phyloP scores from a whole-genome alignment of 2,797 vertebrate genomes.

The Allobates femoralis region DNA sequence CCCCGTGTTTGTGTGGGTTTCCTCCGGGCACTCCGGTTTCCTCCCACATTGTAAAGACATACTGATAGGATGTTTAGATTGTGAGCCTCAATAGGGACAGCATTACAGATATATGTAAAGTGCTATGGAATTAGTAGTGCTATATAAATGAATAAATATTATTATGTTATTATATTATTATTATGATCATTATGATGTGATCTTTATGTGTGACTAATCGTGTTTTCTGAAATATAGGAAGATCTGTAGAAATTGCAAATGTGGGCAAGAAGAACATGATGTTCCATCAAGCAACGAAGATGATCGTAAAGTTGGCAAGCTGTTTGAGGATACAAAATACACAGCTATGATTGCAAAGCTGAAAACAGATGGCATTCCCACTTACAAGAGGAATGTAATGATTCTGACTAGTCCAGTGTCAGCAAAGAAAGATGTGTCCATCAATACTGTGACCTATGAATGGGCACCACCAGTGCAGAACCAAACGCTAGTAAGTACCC shows the following conservation, averaged over 20 bases:
- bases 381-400: slow-evolving; percentile 86
- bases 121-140: too few relatives aligned
- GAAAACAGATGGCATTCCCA: slow-evolving; percentile 87
- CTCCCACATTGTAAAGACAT: too few relatives aligned
- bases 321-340: slow-evolving; percentile 97
- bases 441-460: slow-evolving; percentile 90
- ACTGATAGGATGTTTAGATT: too few relatives aligned
- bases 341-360: slow-evolving; percentile 93
- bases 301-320: slow-evolving; percentile 92
- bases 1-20: too few relatives aligned
- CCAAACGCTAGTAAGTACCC: slow-evolving; percentile 84
- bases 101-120: too few relatives aligned
- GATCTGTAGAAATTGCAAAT: slow-evolving; percentile 97
- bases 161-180: too few relatives aligned
- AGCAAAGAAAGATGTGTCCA: slow-evolving; percentile 83
- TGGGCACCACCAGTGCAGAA: slow-evolving; percentile 95
- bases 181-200: neutral
- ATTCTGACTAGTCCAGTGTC: slow-evolving; percentile 81
- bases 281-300: slow-evolving; percentile 88
- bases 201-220: slow-evolving; percentile 44
- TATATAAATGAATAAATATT: too few relatives aligned
- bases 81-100: too few relatives aligned
- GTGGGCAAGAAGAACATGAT: slow-evolving; percentile 92
- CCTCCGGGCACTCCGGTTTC: too few relatives aligned
- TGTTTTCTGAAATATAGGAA: slow-evolving; percentile 78